phyloP scores from a whole-genome alignment of 1,140 invertebrate species.

The Frieseomelitta varia region DNA sequence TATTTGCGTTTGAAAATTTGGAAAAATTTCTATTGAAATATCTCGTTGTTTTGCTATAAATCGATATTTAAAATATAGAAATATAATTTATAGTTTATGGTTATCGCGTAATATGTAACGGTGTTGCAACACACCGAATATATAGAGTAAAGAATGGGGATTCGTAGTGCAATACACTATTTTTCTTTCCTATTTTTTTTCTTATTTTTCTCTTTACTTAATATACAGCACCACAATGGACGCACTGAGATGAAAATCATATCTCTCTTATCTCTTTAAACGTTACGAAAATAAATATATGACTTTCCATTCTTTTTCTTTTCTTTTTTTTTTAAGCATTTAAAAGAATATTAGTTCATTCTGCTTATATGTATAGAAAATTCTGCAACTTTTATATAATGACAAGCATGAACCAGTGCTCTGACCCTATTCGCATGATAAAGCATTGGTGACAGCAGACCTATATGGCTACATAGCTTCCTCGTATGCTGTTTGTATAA shows the following conservation, averaged over 20 bases:
- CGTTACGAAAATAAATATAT: slow-evolving; percentile 61
- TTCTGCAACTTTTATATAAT: slow-evolving; percentile 40
- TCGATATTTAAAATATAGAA: slow-evolving; percentile 45
- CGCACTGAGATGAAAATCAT: slow-evolving; percentile 48
- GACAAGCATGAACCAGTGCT: slow-evolving; percentile 43
- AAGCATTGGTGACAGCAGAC: slow-evolving; percentile 47
- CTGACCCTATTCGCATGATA: slow-evolving; percentile 46
- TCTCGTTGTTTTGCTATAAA: slow-evolving; percentile 39
- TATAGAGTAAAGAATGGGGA: slow-evolving; percentile 53
- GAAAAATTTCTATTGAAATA: slow-evolving; percentile 27
- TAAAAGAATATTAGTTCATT: slow-evolving; percentile 63
- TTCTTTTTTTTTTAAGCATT: slow-evolving; percentile 2
- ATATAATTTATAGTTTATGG: slow-evolving; percentile 32
- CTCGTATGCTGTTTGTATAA: slow-evolving; percentile 17
- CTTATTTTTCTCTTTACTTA: slow-evolving; percentile 42
- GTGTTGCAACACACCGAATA: slow-evolving; percentile 33
- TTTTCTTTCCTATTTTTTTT: neutral
- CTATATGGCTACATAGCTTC: slow-evolving; percentile 35
- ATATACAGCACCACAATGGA: slow-evolving; percentile 49
- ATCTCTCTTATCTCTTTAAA: slow-evolving; percentile 44
- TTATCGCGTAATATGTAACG: slow-evolving; percentile 38
- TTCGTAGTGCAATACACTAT: slow-evolving; percentile 17
- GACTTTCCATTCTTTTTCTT: slow-evolving; percentile 36
- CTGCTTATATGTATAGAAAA: slow-evolving; percentile 58
- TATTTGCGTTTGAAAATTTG: slow-evolving; percentile 16